phyloP scores from a whole-genome alignment of 2,797 vertebrate genomes.

The Acipenser ruthenus region DNA sequence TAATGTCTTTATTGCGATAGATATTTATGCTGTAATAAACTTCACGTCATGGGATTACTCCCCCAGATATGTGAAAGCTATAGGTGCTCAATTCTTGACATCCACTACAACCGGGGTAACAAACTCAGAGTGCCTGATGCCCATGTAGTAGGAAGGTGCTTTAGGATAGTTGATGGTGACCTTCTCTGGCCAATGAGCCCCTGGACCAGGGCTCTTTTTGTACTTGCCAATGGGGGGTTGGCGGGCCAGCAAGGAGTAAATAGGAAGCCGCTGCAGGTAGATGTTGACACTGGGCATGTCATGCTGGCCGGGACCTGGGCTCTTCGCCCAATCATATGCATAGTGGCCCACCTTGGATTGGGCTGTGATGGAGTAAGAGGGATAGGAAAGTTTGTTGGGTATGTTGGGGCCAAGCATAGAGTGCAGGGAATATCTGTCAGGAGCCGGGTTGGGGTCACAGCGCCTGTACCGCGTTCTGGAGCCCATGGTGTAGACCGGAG shows the following conservation, averaged over 20 bases:
- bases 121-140: no score
- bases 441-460: conserved; percentile 26
- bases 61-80: no score
- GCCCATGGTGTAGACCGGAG: conserved; percentile 31
- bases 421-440: conserved; percentile 33
- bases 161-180: conserved; percentile 31
- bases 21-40: no score
- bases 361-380: conserved; percentile 25
- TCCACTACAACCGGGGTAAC: no score
- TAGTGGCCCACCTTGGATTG: conserved; percentile 24
- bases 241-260: conserved; percentile 29
- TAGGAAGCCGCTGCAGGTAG: conserved; percentile 30
- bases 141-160: background rate
- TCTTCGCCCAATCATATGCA: conserved; percentile 17
- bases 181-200: conserved; percentile 20
- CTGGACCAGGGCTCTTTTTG: conserved; percentile 24
- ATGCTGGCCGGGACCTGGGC: conserved; percentile 28
- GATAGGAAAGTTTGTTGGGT: conserved; percentile 17
- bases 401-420: conserved; percentile 16
- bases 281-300: conserved; percentile 19
- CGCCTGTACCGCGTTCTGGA: conserved; percentile 27
- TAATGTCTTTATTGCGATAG: no score
- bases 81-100: no score
- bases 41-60: no score
- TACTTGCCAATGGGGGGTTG: conserved; percentile 17